A percentile compares a stretch with the other conserved stretches of the same genome.
These are phyloP conservation scores for Ahaetulla prasina DNA, from an alignment of 2,113 vertebrate species.

Conservation along the genomic window DNA sequence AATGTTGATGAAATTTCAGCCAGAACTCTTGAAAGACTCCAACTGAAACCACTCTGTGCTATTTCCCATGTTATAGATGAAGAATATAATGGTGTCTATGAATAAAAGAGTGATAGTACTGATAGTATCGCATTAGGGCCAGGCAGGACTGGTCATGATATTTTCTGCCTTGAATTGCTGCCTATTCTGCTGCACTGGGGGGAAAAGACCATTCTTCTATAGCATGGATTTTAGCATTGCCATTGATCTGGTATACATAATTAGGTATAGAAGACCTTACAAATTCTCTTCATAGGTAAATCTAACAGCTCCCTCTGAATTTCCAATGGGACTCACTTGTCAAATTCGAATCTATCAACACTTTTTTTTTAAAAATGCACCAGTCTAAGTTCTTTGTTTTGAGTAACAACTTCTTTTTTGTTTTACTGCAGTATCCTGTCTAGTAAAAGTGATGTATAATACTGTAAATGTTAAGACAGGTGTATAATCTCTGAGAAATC, in stretches of 20 bases:
- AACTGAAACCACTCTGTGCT: constrained; percentile 51
- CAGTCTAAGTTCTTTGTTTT: background rate
- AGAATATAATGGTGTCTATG: constrained; percentile 27
- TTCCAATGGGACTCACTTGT: background rate
- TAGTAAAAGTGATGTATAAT: background rate
- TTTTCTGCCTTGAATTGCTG: background rate
- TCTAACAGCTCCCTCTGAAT: background rate
- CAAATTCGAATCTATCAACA: background rate
- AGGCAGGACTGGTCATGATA: background rate
- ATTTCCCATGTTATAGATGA: constrained; percentile 37
- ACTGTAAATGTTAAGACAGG: background rate
- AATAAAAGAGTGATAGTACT: constrained; percentile 21
- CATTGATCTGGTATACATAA: background rate
- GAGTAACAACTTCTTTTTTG: background rate
- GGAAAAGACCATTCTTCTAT: background rate
- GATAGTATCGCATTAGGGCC: background rate
- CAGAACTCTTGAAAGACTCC: constrained; percentile 54
- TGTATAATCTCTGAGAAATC: background rate
- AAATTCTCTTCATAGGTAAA: background rate
- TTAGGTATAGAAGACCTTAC: background rate
- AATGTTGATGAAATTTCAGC: constrained; percentile 56
- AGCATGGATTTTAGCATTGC: background rate
- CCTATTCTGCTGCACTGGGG: background rate
- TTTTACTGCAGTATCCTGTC: background rate
- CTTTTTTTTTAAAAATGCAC: background rate